phyloP scores from a whole-genome alignment of 2,113 vertebrate genomes.

The Charina bottae region DNA sequence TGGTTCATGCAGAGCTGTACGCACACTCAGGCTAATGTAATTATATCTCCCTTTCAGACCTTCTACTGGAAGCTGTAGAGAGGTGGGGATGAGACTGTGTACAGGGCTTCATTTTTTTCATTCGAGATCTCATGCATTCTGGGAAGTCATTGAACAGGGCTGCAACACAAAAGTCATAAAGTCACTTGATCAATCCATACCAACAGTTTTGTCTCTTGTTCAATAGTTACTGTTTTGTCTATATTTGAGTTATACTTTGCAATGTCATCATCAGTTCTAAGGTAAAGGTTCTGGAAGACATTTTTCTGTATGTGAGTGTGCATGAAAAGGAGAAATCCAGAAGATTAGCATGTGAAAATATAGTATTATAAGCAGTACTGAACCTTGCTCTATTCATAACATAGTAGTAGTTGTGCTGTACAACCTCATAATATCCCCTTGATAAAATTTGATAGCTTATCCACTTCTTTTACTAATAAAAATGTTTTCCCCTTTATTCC shows the following conservation, averaged over 20 bases:
- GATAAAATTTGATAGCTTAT: not conserved
- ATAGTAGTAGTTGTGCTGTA: not conserved
- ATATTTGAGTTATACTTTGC: not conserved
- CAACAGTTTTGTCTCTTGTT: not conserved
- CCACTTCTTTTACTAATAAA: not conserved
- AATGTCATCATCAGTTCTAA: not conserved
- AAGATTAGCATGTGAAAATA: not conserved
- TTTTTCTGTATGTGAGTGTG: not conserved
- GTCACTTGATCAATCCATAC: not conserved
- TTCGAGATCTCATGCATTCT: not conserved
- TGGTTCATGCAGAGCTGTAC: not conserved
- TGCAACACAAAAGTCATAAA: not conserved
- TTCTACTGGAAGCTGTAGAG: not conserved
- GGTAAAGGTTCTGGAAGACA: not conserved
- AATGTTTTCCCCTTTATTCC: constrained; percentile 12
- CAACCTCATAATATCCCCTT: not conserved
- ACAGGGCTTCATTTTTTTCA: not conserved
- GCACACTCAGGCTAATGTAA: not conserved
- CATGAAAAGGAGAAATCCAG: not conserved
- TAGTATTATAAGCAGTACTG: not conserved
- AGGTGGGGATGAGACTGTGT: not conserved
- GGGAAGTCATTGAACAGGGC: not conserved
- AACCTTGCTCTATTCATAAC: not conserved
- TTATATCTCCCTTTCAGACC: not conserved
- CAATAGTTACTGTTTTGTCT: not conserved